Percentiles rank a stretch among this genome's conserved stretches.
Conservation (phyloP, 2,888 invertebrate species). For the Palloptera scutellata region DNA sequence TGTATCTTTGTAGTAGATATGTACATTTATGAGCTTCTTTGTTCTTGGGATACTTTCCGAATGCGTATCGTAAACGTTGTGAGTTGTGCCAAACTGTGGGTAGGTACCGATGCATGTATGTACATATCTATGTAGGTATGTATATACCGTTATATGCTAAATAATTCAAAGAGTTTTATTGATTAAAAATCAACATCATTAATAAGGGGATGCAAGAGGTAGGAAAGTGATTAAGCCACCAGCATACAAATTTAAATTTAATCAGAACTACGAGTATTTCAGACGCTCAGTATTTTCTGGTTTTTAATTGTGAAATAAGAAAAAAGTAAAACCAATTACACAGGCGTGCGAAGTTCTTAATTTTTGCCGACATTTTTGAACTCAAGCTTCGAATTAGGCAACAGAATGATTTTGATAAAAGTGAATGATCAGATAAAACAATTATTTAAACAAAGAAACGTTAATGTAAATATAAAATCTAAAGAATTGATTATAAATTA, state of each 20-base stretch:
- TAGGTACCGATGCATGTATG: neutral
- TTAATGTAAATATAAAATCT: too few relatives aligned
- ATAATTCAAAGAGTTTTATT: slow-evolving; percentile 31
- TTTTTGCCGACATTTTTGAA: too few relatives aligned
- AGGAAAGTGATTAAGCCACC: neutral
- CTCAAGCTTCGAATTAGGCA: too few relatives aligned
- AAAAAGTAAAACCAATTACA: too few relatives aligned
- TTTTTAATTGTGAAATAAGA: too few relatives aligned
- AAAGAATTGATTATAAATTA: too few relatives aligned
- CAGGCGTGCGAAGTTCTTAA: too few relatives aligned
- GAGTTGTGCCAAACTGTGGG: neutral
- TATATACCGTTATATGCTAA: slow-evolving; percentile 11
- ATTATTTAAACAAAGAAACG: too few relatives aligned
- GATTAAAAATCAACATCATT: slow-evolving; percentile 23
- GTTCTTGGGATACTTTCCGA: slow-evolving; percentile 3
- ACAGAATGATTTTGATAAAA: too few relatives aligned
- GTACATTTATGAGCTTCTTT: slow-evolving; percentile 10
- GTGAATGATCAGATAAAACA: too few relatives aligned
- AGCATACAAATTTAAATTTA: neutral
- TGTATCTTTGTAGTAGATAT: neutral
- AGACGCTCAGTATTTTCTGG: too few relatives aligned
- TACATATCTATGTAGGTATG: neutral
- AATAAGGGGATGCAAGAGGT: neutral
- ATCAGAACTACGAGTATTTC: too few relatives aligned
- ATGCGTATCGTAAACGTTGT: slow-evolving; percentile 4